phyloP scores from a whole-genome alignment of 2,888 invertebrate species.

The Limnephilus marmoratus region DNA sequence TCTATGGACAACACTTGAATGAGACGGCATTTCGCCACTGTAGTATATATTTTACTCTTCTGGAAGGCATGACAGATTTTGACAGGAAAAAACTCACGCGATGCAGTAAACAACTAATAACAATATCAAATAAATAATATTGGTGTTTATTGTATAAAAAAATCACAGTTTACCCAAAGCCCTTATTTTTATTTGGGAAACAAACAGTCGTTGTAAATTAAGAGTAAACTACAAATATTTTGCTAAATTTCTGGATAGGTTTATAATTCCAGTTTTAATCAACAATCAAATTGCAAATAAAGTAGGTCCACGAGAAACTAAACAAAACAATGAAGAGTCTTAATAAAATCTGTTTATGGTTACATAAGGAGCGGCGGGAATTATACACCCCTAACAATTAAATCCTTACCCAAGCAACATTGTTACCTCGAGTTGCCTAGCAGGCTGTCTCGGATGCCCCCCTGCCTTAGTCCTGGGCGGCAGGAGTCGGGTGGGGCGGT shows the following conservation, averaged over 20 bases:
- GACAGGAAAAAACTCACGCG: background rate
- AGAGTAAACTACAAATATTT: no score
- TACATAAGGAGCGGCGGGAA: background rate
- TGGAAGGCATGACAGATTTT: background rate
- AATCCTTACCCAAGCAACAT: background rate
- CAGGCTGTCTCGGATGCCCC: conserved; percentile 16
- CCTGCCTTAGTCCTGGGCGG: conserved; percentile 44
- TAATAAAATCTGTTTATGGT: background rate
- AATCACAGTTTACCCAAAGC: background rate
- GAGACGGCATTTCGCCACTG: no score
- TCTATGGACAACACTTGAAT: background rate
- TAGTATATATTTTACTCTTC: background rate
- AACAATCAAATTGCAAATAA: background rate
- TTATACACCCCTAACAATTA: background rate
- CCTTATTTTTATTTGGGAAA: background rate
- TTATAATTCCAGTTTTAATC: no score
- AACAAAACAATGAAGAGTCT: background rate
- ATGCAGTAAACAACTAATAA: background rate
- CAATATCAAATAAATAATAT: background rate
- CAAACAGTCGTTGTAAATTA: no score
- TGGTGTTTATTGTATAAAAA: no score
- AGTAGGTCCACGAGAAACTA: background rate
- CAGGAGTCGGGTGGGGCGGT: conserved; percentile 42
- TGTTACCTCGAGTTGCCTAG: background rate
- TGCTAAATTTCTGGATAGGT: no score